Conservation (phyloP, 1,140 invertebrate species). For the Laodelphax striatellus region DNA sequence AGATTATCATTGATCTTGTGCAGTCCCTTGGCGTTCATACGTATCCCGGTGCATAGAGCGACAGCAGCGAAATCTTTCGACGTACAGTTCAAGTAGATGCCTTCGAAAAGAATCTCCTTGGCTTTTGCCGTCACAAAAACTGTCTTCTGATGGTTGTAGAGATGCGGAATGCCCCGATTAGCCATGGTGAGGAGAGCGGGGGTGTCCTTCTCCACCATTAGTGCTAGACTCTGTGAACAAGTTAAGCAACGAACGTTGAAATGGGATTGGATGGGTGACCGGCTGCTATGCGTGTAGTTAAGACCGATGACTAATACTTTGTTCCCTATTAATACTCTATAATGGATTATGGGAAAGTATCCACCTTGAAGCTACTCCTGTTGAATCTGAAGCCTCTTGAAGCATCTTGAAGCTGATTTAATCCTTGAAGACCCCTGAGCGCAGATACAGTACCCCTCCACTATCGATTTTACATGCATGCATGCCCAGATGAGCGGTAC, state of each 20-base stretch:
- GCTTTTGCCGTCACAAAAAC: conserved; percentile 49
- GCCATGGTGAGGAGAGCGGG: conserved; percentile 15
- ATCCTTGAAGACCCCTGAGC: too few relatives aligned
- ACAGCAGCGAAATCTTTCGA: conserved; percentile 53
- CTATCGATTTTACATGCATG: too few relatives aligned
- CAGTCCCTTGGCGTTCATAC: conserved; percentile 42
- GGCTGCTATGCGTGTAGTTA: too few relatives aligned
- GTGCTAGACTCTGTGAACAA: conserved; percentile 16
- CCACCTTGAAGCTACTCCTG: too few relatives aligned
- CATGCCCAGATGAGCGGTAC: too few relatives aligned
- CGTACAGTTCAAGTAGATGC: conserved; percentile 52
- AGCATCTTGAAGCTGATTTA: too few relatives aligned
- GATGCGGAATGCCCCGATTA: conserved; percentile 21
- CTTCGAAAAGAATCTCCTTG: conserved; percentile 55
- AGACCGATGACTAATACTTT: too few relatives aligned
- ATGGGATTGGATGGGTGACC: too few relatives aligned
- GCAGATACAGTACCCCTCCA: too few relatives aligned
- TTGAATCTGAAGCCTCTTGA: too few relatives aligned
- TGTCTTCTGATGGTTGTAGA: conserved; percentile 48
- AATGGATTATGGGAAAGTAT: too few relatives aligned
- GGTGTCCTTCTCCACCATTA: conserved; percentile 15
- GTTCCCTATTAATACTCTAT: too few relatives aligned
- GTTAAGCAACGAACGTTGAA: not conserved
- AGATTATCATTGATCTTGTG: conserved; percentile 41
- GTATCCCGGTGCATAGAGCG: conserved; percentile 51